Conservation (phyloP, 2,797 vertebrate species). For the Xenentodon cancila region DNA sequence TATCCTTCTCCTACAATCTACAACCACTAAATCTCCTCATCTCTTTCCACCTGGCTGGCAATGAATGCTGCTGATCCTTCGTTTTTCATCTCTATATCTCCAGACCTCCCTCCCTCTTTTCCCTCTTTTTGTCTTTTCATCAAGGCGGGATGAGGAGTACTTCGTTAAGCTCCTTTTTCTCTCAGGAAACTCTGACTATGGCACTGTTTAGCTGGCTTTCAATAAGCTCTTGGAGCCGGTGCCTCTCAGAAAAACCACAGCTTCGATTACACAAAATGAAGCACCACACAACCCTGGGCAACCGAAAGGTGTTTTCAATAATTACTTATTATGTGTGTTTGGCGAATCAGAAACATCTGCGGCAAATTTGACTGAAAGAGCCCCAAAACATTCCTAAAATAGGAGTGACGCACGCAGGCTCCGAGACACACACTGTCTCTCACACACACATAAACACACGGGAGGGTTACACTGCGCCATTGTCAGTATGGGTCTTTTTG, state of each 20-base stretch:
- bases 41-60: conserved; percentile 51
- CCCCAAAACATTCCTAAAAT: conserved; percentile 79
- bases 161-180: conserved; percentile 58
- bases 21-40: conserved; percentile 7
- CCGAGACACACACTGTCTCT: conserved; percentile 31
- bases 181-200: conserved; percentile 70
- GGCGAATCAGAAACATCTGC: conserved; percentile 79
- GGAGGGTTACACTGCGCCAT: conserved; percentile 68
- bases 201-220: conserved; percentile 69
- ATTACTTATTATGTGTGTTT: conserved; percentile 79
- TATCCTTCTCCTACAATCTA: no score
- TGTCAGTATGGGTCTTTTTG: conserved; percentile 76
- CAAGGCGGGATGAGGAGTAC: conserved; percentile 42
- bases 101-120: conserved; percentile 18
- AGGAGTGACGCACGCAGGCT: conserved; percentile 77
- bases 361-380: conserved; percentile 71
- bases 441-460: conserved; percentile 50
- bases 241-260: conserved; percentile 60
- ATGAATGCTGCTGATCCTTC: conserved; percentile 42
- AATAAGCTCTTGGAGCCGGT: conserved; percentile 66
- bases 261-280: conserved; percentile 73
- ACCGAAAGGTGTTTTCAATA: conserved; percentile 83
- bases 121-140: conserved; percentile 37
- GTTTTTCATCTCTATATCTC: conserved; percentile 32
- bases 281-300: conserved; percentile 68